phyloP scores from a whole-genome alignment of 2,888 invertebrate genomes.

The Brenthis hecate region DNA sequence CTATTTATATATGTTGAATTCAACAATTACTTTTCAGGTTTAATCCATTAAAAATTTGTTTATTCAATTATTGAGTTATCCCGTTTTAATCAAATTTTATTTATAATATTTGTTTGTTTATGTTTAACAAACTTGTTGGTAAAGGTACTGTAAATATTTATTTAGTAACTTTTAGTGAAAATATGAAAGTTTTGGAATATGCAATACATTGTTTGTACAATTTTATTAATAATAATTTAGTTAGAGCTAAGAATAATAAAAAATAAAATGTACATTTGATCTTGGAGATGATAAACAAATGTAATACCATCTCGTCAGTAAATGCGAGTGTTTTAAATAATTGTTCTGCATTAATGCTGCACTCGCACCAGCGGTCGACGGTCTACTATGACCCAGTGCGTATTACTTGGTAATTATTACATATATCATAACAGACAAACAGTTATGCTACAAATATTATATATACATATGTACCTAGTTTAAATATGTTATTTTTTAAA shows the following conservation, averaged over 20 bases:
- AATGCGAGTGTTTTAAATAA: constrained; percentile 3
- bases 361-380: constrained; percentile 25
- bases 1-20: too few species aligned
- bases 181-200: too few species aligned
- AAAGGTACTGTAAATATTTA: not conserved
- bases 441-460: constrained; percentile 12
- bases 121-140: not conserved
- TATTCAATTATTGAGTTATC: not conserved
- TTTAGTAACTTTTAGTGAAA: too few species aligned
- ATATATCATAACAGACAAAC: constrained; percentile 22
- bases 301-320: not conserved
- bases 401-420: constrained; percentile 33
- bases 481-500: not conserved
- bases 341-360: constrained; percentile 28
- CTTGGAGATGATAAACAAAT: not conserved
- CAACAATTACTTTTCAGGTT: too few species aligned
- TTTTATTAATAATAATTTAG: too few species aligned
- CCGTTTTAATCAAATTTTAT: constrained; percentile 5
- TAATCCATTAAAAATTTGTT: too few species aligned
- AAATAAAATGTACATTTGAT: not conserved
- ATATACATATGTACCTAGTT: not conserved
- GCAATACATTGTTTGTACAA: too few species aligned
- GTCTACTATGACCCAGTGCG: constrained; percentile 31
- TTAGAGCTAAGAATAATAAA: too few species aligned
- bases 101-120: constrained; percentile 13